These are phyloP conservation scores for Achlya flavicornis DNA, from an alignment of 2,888 invertebrate species.

Conservation along the genomic window DNA sequence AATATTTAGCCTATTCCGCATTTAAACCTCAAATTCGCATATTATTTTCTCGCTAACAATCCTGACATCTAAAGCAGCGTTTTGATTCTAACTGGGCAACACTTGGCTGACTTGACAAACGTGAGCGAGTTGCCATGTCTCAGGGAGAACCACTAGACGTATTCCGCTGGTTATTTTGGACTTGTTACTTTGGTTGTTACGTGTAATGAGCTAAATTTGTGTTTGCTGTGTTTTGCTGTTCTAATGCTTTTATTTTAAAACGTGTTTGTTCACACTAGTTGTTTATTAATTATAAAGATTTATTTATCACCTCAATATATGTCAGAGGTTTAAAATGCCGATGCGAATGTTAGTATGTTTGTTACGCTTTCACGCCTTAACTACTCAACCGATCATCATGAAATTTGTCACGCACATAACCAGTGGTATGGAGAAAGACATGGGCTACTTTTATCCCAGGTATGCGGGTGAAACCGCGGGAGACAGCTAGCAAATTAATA, in stretches of 20 bases:
- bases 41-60: slow-evolving; percentile 11
- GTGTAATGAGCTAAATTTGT: not conserved
- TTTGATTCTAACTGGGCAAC: not conserved
- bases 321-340: no score
- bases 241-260: not conserved
- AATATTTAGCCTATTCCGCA: not conserved
- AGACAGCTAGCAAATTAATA: no score
- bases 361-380: no score
- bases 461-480: no score
- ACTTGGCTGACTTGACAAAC: not conserved
- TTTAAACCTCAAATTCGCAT: not conserved
- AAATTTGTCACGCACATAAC: no score
- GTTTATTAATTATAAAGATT: no score
- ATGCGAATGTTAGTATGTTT: no score
- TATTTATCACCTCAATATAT: no score
- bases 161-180: not conserved
- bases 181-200: not conserved
- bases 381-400: no score
- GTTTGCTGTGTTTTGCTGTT: not conserved
- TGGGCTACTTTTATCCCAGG: no score
- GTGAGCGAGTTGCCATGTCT: slow-evolving; percentile 11
- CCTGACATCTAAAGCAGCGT: not conserved
- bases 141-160: not conserved
- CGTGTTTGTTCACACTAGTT: no score
- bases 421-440: no score